Evolutionary conservation across 2,113 vertebrate genomes (phyloP), one percentile per base, ranked within the genome.

Genomic region (Tachysurus vachellii): DNA sequence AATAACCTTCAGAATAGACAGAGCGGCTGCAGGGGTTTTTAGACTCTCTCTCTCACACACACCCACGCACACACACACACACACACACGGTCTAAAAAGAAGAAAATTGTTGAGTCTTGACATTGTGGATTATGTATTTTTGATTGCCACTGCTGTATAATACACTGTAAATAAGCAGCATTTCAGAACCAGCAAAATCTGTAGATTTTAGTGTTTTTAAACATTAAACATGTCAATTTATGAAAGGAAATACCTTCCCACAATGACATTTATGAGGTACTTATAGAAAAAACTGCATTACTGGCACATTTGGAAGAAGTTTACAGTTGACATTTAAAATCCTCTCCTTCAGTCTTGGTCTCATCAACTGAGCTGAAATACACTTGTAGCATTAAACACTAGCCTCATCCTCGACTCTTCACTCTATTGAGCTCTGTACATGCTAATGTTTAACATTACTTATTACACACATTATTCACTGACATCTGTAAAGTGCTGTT

Each of bases 1-100:
- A 91, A 94, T 94, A 93, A 92, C 91, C 91, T 77, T 81, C 91
- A 7, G 88, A 90, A 94, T 80, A 87, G 84, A 85, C 62, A 66
- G 54, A 83, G 82, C 3, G 68, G 68, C 89, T 83, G 88, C 73
- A 73, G 79, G 68, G 83, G 59, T 87, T 87, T 87, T 80, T 85
- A 59, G 64, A 56, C 28, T 13, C 28, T n/a, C 50, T 26, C n/a
- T 42, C 50, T 47, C 23, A n/a, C 73, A 50, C 73, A 76, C 73
- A 53, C 73, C 6, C 13, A 36, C 73, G 14, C 44, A 50, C 71
- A 75, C 73, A 76, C 73, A 79, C 76, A 80, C 44, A 56, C 75
- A 54, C 50, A 54, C 50, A 54, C 75, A 28, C 1, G 10, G n/a
- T 31, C 71, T 47, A 28, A 54, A 61, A 81, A 19, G 53, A 17